Conservation (phyloP, 2,888 invertebrate species). For the Chrysolina haemoptera region DNA sequence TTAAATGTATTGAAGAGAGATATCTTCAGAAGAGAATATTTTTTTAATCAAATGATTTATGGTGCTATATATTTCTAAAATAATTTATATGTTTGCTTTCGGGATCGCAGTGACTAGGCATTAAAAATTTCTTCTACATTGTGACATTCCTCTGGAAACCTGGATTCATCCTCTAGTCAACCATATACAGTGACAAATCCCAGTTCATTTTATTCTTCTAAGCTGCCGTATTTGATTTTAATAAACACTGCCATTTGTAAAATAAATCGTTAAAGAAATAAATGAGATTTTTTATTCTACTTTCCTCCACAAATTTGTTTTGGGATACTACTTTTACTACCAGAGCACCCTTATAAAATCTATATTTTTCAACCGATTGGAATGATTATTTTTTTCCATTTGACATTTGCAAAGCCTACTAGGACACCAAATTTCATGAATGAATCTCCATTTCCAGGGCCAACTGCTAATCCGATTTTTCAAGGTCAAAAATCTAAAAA, state of each 20-base stretch:
- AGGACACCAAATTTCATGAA: no score
- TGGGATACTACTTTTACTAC: not conserved
- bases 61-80: conserved; percentile 60
- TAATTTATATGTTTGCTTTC: conserved; percentile 57
- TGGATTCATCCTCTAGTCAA: conserved; percentile 45
- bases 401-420: no score
- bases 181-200: conserved; percentile 20
- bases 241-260: conserved; percentile 68
- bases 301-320: not conserved
- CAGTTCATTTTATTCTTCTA: conserved; percentile 31
- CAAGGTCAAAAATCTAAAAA: no score
- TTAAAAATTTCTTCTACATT: conserved; percentile 30
- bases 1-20: conserved; percentile 24
- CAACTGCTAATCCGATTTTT: no score
- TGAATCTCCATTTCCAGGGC: no score
- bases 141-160: conserved; percentile 42
- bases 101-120: conserved; percentile 53
- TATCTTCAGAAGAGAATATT: conserved; percentile 54
- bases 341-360: no score
- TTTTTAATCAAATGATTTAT: conserved; percentile 63
- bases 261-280: conserved; percentile 59
- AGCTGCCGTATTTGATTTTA: conserved; percentile 37
- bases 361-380: no score
- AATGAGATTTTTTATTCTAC: conserved; percentile 42
- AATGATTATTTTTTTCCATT: no score